Conservation (phyloP, 2,888 invertebrate genomes). For the Drosophila atripex region DNA sequence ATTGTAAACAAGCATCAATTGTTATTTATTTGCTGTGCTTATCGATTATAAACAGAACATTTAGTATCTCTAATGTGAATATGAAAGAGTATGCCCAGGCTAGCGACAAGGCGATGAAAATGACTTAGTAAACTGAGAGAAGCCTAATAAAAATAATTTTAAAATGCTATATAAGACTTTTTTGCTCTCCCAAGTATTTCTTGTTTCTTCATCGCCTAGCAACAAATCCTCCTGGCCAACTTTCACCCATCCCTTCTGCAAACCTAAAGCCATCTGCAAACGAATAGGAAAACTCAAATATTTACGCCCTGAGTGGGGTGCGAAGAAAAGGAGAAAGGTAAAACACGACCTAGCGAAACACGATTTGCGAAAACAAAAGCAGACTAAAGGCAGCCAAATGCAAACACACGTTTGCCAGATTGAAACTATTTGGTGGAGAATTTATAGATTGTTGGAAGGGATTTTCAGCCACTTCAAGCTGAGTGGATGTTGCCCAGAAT, state of each 20-base stretch:
- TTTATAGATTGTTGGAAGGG: slow-evolving; percentile 25
- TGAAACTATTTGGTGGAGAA: slow-evolving; percentile 12
- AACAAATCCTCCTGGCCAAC: slow-evolving; percentile 33
- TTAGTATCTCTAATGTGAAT: slow-evolving; percentile 45
- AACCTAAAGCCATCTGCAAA: slow-evolving; percentile 31
- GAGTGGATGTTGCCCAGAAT: background rate
- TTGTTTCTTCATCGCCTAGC: slow-evolving; percentile 16
- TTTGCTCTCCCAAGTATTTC: background rate
- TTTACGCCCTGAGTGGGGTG: slow-evolving; percentile 51
- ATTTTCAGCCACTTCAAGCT: slow-evolving; percentile 10
- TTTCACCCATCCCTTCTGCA: slow-evolving; percentile 1
- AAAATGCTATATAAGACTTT: background rate
- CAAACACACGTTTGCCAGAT: slow-evolving; percentile 54
- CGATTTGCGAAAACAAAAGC: slow-evolving; percentile 17
- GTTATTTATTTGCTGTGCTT: slow-evolving; percentile 49
- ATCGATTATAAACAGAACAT: slow-evolving; percentile 59
- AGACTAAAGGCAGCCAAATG: slow-evolving; percentile 46
- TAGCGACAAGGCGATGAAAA: slow-evolving; percentile 50
- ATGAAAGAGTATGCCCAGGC: slow-evolving; percentile 61
- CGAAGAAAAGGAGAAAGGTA: slow-evolving; percentile 23
- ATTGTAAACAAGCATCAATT: slow-evolving; percentile 37
- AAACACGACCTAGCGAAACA: slow-evolving; percentile 13
- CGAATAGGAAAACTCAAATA: slow-evolving; percentile 58
- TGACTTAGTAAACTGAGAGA: background rate
- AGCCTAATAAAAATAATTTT: background rate